Conservation (phyloP, 2,888 invertebrate genomes). For the Sarcophaga rosellei region DNA sequence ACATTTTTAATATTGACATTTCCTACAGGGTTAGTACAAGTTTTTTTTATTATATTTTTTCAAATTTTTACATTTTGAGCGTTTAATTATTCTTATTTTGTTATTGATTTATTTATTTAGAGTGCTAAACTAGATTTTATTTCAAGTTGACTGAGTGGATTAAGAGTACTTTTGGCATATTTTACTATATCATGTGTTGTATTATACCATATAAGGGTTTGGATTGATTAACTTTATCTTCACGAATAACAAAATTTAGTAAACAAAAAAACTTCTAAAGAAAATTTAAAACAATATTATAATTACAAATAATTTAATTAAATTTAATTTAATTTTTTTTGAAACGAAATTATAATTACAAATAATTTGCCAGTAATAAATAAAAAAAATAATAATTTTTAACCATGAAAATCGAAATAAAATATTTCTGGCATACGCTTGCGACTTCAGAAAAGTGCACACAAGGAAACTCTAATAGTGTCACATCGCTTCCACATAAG, state of each 20-base stretch:
- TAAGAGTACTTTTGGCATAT: slow-evolving; percentile 50
- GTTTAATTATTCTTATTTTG: slow-evolving; percentile 4
- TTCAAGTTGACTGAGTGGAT: background rate
- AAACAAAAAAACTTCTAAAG: background rate
- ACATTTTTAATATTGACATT: too few species aligned
- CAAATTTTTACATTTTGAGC: slow-evolving; percentile 52
- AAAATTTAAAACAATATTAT: background rate
- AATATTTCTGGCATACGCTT: too few species aligned
- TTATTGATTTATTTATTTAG: background rate
- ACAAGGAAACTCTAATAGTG: too few species aligned
- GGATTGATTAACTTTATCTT: background rate
- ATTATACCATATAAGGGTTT: background rate
- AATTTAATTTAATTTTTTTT: too few species aligned
- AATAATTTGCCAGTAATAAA: too few species aligned
- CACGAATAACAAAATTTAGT: background rate
- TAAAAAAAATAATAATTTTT: too few species aligned
- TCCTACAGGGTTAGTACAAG: too few species aligned
- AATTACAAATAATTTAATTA: background rate
- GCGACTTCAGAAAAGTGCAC: too few species aligned
- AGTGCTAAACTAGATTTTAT: background rate
- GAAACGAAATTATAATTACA: background rate
- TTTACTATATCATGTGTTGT: background rate
- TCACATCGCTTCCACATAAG: too few species aligned
- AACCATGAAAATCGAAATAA: too few species aligned
- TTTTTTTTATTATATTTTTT: slow-evolving; percentile 8